Evolutionary conservation across 2,797 vertebrate species (phyloP), one percentile per base, ranked within the genome.

Genomic region (Enteromius afrohamiltoni): DNA sequence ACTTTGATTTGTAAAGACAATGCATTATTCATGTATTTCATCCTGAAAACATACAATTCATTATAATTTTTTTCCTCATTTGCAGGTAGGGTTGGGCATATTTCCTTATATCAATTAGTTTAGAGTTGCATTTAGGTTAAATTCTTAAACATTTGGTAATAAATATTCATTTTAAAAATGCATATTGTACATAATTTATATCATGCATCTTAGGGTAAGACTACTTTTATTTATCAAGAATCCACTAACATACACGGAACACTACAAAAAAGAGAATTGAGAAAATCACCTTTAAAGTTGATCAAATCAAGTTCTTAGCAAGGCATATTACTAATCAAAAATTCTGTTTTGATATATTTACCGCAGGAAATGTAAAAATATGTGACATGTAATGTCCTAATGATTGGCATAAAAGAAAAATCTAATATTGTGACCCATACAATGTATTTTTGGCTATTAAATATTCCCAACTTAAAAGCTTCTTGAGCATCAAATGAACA

Each of bases 1-100:
- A 34, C 71, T 75, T 49, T 23, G 11, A 45, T 45, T 49, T n/a
- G 29, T 7, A 53, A 74, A 74, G 47, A 1, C 70, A 77, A 77
- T 7, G 11, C 16, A 77, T 42, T 26, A 26, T 77, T 29, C 1
- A 40, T 40, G 11, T 9, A 16, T 40, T 40, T 34, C 1, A 34
- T 58, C 21, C 23, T 58, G 4, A 37, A 14, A 19, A 53, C 40
- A 10, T 34, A n/a, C 3, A 23, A 6, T 60, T 60, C 23, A 26
- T 14, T 40, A 23, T 58, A 53, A 42, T 21, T 6, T 60, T 76
- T 76, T 37, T 16, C 21, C 13, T 26, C 6, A 76, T 55, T 76
- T 34, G 74, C n/a, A 37, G 29, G 11, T 31, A 21, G 17, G 2
- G 17, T 34, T 53, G 49, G 26, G 17, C 10, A 34, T 75, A 34